These are phyloP conservation scores for Drosophila ustulata DNA, from an alignment of 2,888 invertebrate species.

Conservation along the genomic window DNA sequence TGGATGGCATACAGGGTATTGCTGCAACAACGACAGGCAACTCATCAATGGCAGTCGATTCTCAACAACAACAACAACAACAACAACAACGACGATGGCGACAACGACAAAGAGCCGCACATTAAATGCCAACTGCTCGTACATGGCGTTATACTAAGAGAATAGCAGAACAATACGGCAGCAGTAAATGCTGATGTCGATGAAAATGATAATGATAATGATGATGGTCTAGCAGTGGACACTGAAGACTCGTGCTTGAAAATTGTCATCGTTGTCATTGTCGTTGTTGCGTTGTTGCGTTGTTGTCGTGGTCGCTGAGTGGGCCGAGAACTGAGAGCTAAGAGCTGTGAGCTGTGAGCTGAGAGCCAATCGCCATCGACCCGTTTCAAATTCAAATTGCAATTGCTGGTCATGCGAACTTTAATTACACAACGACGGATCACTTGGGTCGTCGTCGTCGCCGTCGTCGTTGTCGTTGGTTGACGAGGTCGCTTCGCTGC, in stretches of 20 bases:
- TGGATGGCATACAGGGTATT: conserved; percentile 10
- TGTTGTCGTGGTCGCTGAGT: not conserved
- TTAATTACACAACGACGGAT: conserved; percentile 70
- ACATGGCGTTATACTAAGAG: conserved; percentile 28
- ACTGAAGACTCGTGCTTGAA: conserved; percentile 26
- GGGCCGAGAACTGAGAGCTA: not conserved
- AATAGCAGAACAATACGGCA: conserved; percentile 39
- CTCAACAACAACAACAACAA: conserved; percentile 27
- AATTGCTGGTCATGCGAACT: conserved; percentile 74
- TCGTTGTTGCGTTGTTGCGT: conserved; percentile 1
- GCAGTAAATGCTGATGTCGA: conserved; percentile 24
- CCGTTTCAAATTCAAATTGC: conserved; percentile 65
- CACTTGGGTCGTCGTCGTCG: conserved; percentile 30
- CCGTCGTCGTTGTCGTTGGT: conserved; percentile 23
- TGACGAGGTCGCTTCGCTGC: conserved; percentile 15
- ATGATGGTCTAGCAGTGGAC: conserved; percentile 6
- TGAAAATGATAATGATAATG: conserved; percentile 19
- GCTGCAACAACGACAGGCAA: conserved; percentile 18
- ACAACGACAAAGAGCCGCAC: conserved; percentile 26
- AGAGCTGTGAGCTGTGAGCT: conserved; percentile 5
- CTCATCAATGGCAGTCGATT: conserved; percentile 59
- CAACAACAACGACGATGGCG: conserved; percentile 26
- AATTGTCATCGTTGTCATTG: conserved; percentile 23
- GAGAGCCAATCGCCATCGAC: conserved; percentile 49
- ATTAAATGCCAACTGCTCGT: conserved; percentile 53